phyloP scores from a whole-genome alignment of 2,797 vertebrate species.

The Pangasius macronema region DNA sequence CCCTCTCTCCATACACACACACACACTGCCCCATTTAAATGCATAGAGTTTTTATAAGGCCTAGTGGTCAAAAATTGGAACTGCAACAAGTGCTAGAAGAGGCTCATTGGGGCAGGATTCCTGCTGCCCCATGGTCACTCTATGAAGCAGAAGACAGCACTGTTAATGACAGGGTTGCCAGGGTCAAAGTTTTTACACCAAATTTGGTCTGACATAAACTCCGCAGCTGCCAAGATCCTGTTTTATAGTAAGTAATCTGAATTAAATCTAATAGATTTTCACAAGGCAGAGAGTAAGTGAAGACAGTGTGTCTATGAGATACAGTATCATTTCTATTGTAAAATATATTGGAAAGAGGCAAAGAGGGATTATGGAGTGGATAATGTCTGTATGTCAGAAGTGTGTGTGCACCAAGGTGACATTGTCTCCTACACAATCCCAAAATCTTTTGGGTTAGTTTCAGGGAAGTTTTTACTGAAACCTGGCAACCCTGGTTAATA shows the following conservation, averaged over 20 bases:
- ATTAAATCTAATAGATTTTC: background rate
- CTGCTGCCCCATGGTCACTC: too few relatives aligned
- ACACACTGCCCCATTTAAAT: background rate
- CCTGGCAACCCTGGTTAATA: background rate
- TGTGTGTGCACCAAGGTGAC: background rate
- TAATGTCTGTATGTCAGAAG: background rate
- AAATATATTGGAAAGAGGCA: background rate
- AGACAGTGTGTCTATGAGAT: background rate
- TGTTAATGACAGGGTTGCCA: background rate
- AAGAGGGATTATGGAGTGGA: background rate
- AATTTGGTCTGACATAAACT: background rate
- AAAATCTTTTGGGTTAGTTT: background rate
- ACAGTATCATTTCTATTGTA: background rate
- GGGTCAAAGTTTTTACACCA: background rate
- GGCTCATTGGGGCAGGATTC: background rate
- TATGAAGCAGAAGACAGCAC: background rate
- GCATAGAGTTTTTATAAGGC: background rate
- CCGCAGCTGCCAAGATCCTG: background rate
- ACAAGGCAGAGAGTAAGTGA: background rate
- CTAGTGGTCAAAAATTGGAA: background rate
- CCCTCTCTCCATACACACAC: too few relatives aligned
- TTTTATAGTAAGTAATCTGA: background rate
- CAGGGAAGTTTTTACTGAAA: background rate
- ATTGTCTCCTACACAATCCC: background rate
- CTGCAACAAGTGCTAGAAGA: background rate